Base-by-base conservation (phyloP, 2,113 vertebrate genomes). In the Eolophus roseicapilla region DNA sequence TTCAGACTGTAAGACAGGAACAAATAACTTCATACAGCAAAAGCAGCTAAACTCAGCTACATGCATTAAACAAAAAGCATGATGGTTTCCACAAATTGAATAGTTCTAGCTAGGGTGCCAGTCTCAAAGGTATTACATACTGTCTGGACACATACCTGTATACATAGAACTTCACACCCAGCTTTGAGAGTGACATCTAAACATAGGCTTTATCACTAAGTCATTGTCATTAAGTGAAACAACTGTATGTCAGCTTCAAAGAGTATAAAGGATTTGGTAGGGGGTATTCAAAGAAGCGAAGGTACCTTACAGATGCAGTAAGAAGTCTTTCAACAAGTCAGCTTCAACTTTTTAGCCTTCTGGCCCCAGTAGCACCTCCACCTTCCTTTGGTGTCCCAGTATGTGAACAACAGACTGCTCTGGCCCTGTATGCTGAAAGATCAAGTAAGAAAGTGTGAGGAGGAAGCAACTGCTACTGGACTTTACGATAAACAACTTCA, bases 141-240 rank as follows among this genome's bases (percentile, higher is more conserved):
- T 41, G 31, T 17, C 19, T 62, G 64, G 62, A 70, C n/a, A 74
- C 3, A 17, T 3, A 25, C 5, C 5, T 55, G 10, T n/a, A 5
- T 17, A 16, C 44, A 13, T 0, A 55, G 39, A 71, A 43, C 10
- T 19, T 49, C 71, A 44, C 13, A 17, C 3, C 31, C 20, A 49
- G 13, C 9, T 82, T 43, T 78, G 35, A 63, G 14, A 37, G 14
- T 11, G 23, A 78, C 82, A 71, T 14, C 31, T 53, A 50, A 71
- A 46, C 1, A 4, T 6, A 20, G n/a, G 13, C 13, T 50, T 68
- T 91, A 89, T 90, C 85, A 92, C 14, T 41, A 41, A 41, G 41
- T 41, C 41, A 39, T 39, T 39, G 39, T 88, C 82, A 92, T 65
- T 82, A 93, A 73, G 88, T 92, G 85, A 95, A 97, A 86, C 71